phyloP scores from a whole-genome alignment of 2,113 vertebrate genomes.

The Stigmatopora argus region DNA sequence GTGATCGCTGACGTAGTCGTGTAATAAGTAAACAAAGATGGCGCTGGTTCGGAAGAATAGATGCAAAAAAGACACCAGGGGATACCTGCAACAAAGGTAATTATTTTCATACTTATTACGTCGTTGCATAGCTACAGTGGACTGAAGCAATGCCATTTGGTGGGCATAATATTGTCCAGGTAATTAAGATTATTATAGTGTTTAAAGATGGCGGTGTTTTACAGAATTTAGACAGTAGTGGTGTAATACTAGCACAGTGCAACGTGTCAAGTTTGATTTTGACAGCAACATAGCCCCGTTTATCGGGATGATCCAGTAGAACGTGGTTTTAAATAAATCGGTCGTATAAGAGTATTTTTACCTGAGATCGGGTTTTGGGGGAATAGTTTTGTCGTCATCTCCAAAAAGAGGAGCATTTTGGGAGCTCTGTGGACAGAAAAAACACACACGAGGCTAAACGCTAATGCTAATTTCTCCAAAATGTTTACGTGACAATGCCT shows the following conservation, averaged over 20 bases:
- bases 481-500: neutral
- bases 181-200: neutral
- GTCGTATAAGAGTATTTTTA: constrained; percentile 33
- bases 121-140: neutral
- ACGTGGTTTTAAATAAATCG: no score
- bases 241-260: no score
- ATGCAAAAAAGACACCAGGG: constrained; percentile 87
- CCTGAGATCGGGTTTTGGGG: constrained; percentile 76
- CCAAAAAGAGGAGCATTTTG: constrained; percentile 84
- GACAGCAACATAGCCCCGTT: no score
- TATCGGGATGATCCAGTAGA: no score
- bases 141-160: no score
- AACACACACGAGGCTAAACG: constrained; percentile 1
- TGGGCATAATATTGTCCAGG: neutral
- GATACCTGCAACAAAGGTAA: constrained; percentile 73
- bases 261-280: no score
- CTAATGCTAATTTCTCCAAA: neutral
- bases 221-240: neutral
- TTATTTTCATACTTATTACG: neutral
- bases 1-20: constrained; percentile 78
- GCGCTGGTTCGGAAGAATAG: constrained; percentile 89
- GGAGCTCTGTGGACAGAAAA: constrained; percentile 68
- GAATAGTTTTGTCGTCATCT: constrained; percentile 69
- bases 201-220: neutral
- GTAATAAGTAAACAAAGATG: constrained; percentile 82